A percentile compares a stretch with the other conserved stretches of the same genome.
These are phyloP conservation scores for Tipula unca DNA, from an alignment of 2,888 invertebrate genomes.

Conservation along the genomic window DNA sequence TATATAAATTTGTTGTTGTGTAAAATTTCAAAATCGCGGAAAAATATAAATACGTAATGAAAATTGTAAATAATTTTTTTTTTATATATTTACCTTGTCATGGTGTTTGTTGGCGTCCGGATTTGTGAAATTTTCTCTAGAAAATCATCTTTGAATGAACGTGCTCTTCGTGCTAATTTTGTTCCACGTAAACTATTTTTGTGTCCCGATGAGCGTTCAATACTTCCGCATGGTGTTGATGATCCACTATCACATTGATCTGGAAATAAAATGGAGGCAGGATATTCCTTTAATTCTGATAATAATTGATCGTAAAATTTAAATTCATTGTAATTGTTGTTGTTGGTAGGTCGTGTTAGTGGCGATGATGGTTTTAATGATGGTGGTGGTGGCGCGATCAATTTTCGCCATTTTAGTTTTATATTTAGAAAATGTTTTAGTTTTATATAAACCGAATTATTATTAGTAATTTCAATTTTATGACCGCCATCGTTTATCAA, in stretches of 20 bases:
- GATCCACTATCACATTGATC: conserved; percentile 34
- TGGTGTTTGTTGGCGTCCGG: conserved; percentile 61
- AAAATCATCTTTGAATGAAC: conserved; percentile 88
- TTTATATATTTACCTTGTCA: conserved; percentile 34
- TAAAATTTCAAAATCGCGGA: background rate
- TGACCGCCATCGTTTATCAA: background rate
- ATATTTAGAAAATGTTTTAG: background rate
- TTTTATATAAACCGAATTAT: background rate
- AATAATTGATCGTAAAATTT: background rate
- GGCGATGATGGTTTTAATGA: background rate
- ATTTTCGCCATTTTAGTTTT: background rate
- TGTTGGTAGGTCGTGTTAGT: background rate
- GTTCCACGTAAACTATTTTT: conserved; percentile 73
- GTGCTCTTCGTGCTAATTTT: conserved; percentile 76
- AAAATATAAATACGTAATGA: background rate
- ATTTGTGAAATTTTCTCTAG: conserved; percentile 84
- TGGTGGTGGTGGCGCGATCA: background rate
- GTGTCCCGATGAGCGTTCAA: conserved; percentile 46
- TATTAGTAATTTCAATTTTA: background rate
- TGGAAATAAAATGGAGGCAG: background rate
- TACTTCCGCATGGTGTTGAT: conserved; percentile 36
- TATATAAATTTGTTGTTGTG: background rate
- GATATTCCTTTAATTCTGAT: background rate
- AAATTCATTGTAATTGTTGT: background rate
- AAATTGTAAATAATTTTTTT: background rate